Evolutionary conservation across 2,113 vertebrate genomes (phyloP).

Genomic region (Microcebus lehilahytsara): DNA sequence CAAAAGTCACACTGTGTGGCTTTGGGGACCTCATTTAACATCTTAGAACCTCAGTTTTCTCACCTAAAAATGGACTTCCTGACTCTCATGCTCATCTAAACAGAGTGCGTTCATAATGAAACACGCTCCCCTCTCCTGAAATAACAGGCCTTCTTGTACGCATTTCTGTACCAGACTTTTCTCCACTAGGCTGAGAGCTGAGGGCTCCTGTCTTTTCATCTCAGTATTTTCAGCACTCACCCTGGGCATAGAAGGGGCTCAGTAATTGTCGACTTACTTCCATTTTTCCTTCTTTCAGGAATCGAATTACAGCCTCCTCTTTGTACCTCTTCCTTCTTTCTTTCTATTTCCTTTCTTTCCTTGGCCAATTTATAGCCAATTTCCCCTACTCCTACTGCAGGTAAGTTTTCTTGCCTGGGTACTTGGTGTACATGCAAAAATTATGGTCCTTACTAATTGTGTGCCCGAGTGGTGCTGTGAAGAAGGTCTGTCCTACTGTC

Average conservation of each 20-base stretch:
- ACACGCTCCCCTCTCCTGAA: neutral
- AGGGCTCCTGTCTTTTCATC: neutral
- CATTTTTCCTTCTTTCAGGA: neutral
- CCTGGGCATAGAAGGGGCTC: neutral
- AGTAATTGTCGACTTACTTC: neutral
- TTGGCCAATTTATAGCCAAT: neutral
- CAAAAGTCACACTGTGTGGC: neutral
- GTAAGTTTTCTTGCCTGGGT: neutral
- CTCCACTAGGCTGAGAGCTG: neutral
- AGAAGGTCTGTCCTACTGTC: neutral
- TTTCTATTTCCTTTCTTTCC: neutral
- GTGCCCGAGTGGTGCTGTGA: neutral
- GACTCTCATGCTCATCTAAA: neutral
- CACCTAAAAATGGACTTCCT: neutral
- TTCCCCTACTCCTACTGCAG: neutral
- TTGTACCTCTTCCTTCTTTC: neutral
- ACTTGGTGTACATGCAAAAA: neutral
- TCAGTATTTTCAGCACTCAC: neutral
- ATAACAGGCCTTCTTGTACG: neutral
- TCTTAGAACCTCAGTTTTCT: neutral
- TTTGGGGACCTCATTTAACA: neutral
- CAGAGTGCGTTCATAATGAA: neutral
- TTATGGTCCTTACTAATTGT: neutral
- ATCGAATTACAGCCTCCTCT: neutral
- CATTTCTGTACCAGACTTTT: neutral